Evolutionary conservation across 2,797 vertebrate species (phyloP), one percentile per base, ranked within the genome.

Genomic region (Cossypha heuglini): DNA sequence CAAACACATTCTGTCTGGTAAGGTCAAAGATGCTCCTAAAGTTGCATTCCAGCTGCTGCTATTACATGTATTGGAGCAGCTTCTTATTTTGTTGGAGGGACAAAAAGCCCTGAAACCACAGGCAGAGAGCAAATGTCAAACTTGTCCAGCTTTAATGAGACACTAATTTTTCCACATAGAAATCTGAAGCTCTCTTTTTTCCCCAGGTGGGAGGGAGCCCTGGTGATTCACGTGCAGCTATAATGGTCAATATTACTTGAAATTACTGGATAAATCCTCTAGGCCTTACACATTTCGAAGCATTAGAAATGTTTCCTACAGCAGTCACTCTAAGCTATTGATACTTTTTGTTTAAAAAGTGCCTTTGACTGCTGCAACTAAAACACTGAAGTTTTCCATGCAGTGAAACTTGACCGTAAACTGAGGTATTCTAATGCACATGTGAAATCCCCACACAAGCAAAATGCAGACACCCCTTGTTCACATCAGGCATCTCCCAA

Each of bases 121-220:
- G 90, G 79, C 85, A 94, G 76, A 94, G 83, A 96, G 91, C 94
- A 96, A 95, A 96, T 94, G 96, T 94, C 93, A 97, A 78, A 78
- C 82, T 81, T 54, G 73, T 76, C 82, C 45, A 66, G 80, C 85
- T 96, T 73, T 95, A 95, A 96, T 69, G 79, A 97, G 90, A 63
- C 79, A 93, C 76, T 93, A 79, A 86, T 95, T 95, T 94, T 95
- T 78, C 91, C 79, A 88, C 58, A 64, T 0, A 86, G 76, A 95
- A 89, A 94, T 86, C 59, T 76, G 72, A 95, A 81, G 54, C 59
- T 61, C 37, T 59, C 66, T 63, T 61, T 51, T 38, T 38, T 17
- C 22, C 31, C 29, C 82, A 93, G 73, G 69, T 93, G 55, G 73
- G 55, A 90, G 35, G 51, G 10, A 94, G 22, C 42, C 21, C 48